These are phyloP conservation scores for Osmerus mordax DNA, from an alignment of 2,113 vertebrate genomes.

Conservation along the genomic window DNA sequence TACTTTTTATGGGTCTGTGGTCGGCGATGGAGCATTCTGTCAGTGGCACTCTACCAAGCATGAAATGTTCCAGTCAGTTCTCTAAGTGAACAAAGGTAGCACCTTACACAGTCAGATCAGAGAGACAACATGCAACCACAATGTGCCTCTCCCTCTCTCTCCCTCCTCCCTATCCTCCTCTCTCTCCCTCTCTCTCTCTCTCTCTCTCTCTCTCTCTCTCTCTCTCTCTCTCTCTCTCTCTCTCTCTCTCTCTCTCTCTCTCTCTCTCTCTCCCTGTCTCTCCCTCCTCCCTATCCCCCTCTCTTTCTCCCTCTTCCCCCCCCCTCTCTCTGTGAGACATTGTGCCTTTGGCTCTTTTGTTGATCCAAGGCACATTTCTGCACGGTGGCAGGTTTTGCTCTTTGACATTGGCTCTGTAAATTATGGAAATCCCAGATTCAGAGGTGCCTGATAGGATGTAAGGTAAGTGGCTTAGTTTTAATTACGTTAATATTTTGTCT, in stretches of 20 bases:
- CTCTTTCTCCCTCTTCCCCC: neutral
- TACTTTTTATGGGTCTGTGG: no score
- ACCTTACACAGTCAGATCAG: neutral
- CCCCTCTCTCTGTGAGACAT: neutral
- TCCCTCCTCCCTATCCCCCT: neutral
- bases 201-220: neutral
- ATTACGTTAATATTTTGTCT: constrained; percentile 28
- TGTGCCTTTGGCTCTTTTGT: neutral
- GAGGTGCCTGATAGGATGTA: constrained; percentile 3
- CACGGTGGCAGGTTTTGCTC: constrained; percentile 6
- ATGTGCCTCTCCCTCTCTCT: neutral
- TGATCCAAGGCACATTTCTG: neutral
- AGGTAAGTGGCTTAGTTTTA: constrained; percentile 33
- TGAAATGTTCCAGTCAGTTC: no score
- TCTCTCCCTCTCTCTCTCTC: neutral
- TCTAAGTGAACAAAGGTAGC: no score
- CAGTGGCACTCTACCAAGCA: no score
- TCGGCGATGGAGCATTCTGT: no score
- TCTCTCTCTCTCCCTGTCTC: neutral
- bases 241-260: neutral
- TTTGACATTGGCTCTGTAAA: constrained; percentile 22
- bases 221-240: no score
- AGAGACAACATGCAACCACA: neutral
- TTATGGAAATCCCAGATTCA: constrained; percentile 31
- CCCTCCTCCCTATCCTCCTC: neutral